Evolutionary conservation across 2,113 vertebrate genomes (phyloP), one percentile per base, ranked within the genome.

Genomic region (Erinaceus europaeus): DNA sequence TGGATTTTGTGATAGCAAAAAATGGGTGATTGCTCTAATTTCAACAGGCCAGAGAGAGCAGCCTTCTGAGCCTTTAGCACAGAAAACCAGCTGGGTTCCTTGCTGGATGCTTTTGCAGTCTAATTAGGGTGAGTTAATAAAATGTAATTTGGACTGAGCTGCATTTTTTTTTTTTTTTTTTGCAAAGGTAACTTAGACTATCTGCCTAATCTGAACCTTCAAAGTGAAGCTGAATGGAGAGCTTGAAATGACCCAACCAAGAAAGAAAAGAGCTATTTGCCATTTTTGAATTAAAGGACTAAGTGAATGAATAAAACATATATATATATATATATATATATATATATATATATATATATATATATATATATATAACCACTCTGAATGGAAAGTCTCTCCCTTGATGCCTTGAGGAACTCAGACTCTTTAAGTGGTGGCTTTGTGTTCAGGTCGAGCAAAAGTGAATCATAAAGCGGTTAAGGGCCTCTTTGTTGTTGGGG

Each of bases 71-170:
- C 42, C 5, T 55, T 91, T 27, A 3, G 40, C 34, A 2, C 1
- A 0, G 29, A 0, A 1, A 61, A 76, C 55, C 72, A 91, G 75
- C 93, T 84, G 80, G 64, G n/a, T 82, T 67, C 89, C 79, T 67
- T 18, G 61, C 46, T 44, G 68, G 85, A 87, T 21, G 8, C 27
- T 76, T 73, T 74, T 53, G 34, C 75, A 69, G 48, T 72, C 75
- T 91, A 69, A 89, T 92, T 93, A 90, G 83, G 77, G 71, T 59
- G 79, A 85, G 69, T 93, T 94, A 69, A 67, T 79, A 76, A 90
- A 93, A 89, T 53, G 15, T 53, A 38, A 23, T 65, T 87, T 72
- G 78, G 55, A 79, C 55, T 14, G 61, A 40, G 75, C 65, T 85
- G 78, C 61, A 52, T 94, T n/a, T n/a, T n/a, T n/a, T n/a, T n/a